Evolutionary conservation across 2,797 vertebrate species (phyloP), one percentile per base, ranked within the genome.

Genomic region (Morus bassanus): DNA sequence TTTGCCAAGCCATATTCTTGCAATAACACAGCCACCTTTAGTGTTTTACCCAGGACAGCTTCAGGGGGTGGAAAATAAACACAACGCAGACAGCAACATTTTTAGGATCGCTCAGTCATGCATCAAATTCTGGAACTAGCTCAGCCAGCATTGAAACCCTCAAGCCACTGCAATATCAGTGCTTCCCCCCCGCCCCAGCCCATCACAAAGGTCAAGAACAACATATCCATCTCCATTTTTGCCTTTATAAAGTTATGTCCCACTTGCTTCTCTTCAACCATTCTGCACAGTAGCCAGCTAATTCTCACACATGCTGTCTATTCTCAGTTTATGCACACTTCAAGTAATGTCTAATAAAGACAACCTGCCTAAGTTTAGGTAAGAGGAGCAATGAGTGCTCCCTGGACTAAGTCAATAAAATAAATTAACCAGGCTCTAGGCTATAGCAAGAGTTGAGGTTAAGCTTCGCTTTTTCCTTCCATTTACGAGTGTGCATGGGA

Each of bases 401-500:
- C 35, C 56, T 31, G 23, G 27, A 15, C 43, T 15, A 43, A 68
- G 54, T 3, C 50, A 89, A 11, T 31, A 45, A 64, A 65, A 72
- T 15, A 30, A 78, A 57, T 18, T 24, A 81, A 60, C 13, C 31
- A 82, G 48, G 25, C 73, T 65, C 45, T 3, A 50, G 57, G 14
- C 17, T 60, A 45, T 5, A 50, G 19, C 37, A 4, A 4, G 25
- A 76, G 33, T 11, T 48, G 30, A 73, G 85, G 72, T 50, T 33
- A 30, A 68, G 46, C 54, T 65, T 35, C 4, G 31, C 37, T 73
- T 60, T 60, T 82, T 30, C 30, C n/a, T 15, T 50, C 21, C 3
- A 9, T 9, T 23, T 33, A 7, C 0, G 3, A 1, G 8, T 1
- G 24, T 48, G 37, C 35, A 5, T 41, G 17, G 1, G 1, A 67